Base-by-base conservation (phyloP, 2,888 invertebrate species). In the Rotaria socialis region DNA sequence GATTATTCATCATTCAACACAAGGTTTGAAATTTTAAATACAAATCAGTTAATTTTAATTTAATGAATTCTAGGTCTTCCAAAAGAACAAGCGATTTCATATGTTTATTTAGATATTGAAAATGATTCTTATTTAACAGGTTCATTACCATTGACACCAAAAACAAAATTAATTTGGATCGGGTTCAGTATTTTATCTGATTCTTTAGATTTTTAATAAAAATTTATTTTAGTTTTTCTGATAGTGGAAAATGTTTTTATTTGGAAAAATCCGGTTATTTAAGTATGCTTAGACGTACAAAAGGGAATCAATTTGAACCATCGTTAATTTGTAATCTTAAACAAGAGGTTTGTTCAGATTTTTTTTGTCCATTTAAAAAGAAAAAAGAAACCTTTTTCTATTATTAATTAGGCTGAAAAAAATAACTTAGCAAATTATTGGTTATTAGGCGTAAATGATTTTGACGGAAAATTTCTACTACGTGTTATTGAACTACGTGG, bases 181-280 rank as follows among this genome's bases (percentile, higher is more conserved):
- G 75, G 75, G 75, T 75, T 43, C 6, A 16, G 16, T 75, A 3
- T 75, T 24, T 43, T 27, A 6, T 27, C 8, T 27, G 27, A 0
- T 19, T 43, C 19, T 43, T 75, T 24, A 22, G 5, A 22, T 22
- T 19, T 11, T 16, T 60, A 24, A 60, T 11, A 1, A 8, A 10
- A n/a, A 10, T 60, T 60, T n/a, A n/a, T 10, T 75, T n/a, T 75
- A 75, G 75, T 3, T 75, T 75, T 75, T 75, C 75, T 24, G 75
- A 75, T 75, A 41, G 47, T 43, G 75, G 75, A 43, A 47, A 75
- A 41, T 75, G 75, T 75, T 75, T 41, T 43, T 75, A 75, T 75
- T 75, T 75, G 41, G 75, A 75, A 24, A 75, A 75, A 75, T 43
- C 47, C 47, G 75, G 75, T 41, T 19, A 43, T 43, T 75, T 75